Evolutionary conservation across 2,888 invertebrate genomes (phyloP), one percentile per base, ranked within the genome.

Genomic region (Dusona sp.): DNA sequence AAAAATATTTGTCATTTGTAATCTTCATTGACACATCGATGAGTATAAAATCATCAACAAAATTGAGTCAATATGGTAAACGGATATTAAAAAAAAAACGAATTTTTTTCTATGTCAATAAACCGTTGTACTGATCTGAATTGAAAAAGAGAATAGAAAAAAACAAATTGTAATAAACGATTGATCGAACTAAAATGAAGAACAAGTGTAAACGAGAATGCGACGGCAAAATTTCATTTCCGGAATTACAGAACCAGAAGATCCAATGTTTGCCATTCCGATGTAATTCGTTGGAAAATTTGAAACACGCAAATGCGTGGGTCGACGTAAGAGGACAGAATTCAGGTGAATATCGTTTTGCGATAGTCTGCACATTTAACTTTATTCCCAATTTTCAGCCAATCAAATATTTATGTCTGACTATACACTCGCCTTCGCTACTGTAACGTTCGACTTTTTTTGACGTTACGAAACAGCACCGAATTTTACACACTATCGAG

Each of bases 331-430:
- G 13, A 16, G 42, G 54, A 42, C 36, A 2, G 38, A 54, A 8
- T 42, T 38, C n/a, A 25, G 51, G 48, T 45, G 65, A 22, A 77
- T 65, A 36, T 77, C 65, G 51, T 16, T 48, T 42, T 65, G 33
- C 8, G 19, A 22, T 7, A 36, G 36, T 22, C 16, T 22, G 67
- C 22, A 25, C 22, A 42, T 29, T 36, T 25, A 2, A 25, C 22
- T 45, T 54, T 19, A 67, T 67, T 22, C 8, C n/a, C 42, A 42
- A 38, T 42, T 29, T n/a, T 42, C n/a, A 25, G 29, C 54, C 36
- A 11, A 68, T 38, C 42, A 68, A 61, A 22, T 16, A 1, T 16
- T 2, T 19, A n/a, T 48, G 79, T 72, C 70, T 72, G 79, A 79
- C 70, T 42, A 61, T 45, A 36, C 42, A n/a, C 33, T 22, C 33